Evolutionary conservation across 2,888 invertebrate genomes (phyloP).

Genomic region (Campoplex nolae): DNA sequence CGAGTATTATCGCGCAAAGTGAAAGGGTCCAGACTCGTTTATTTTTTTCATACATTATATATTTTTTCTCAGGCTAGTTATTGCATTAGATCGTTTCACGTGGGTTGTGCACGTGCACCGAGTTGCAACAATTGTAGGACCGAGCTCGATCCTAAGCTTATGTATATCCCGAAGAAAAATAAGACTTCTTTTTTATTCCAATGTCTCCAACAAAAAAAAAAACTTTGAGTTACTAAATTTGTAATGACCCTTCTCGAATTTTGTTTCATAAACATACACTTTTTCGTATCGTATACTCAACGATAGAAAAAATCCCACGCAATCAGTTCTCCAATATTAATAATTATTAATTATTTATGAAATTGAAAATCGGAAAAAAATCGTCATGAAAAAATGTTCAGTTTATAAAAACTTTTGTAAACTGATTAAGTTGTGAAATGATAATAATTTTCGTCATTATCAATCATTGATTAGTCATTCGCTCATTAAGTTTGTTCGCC

Average conservation of each 20-base stretch:
- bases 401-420: too few relatives aligned
- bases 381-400: too few relatives aligned
- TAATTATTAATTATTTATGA: not conserved
- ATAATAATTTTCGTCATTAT: not conserved
- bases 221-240: not conserved
- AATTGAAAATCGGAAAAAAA: not conserved
- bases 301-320: too few relatives aligned
- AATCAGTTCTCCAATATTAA: not conserved
- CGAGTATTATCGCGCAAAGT: constrained; percentile 74
- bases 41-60: constrained; percentile 24
- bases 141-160: constrained; percentile 21
- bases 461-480: not conserved
- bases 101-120: constrained; percentile 60
- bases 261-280: not conserved
- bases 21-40: constrained; percentile 76
- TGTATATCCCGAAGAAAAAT: constrained; percentile 5
- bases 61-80: constrained; percentile 14
- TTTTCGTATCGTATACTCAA: not conserved
- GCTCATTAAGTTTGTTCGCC: not conserved
- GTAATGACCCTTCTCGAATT: not conserved
- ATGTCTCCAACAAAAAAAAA: not conserved
- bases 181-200: not conserved
- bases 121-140: constrained; percentile 29
- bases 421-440: not conserved
- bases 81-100: constrained; percentile 47